phyloP scores from a whole-genome alignment of 2,888 invertebrate species.

The Tryphoninae sp. region DNA sequence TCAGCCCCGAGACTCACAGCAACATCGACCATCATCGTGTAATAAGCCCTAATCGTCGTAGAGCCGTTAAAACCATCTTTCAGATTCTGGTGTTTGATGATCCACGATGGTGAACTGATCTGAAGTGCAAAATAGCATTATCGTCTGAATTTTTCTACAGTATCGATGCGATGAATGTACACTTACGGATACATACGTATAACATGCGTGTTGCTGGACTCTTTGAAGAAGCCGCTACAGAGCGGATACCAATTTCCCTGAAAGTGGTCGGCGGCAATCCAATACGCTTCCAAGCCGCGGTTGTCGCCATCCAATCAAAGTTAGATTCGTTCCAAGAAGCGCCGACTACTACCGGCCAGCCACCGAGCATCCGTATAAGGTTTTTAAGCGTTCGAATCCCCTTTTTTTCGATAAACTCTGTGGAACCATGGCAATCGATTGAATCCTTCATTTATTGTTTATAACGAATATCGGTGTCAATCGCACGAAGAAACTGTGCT shows the following conservation, averaged over 20 bases:
- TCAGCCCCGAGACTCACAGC: constrained; percentile 23
- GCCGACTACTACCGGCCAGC: constrained; percentile 95
- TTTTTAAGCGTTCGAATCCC: constrained; percentile 88
- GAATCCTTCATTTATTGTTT: background rate
- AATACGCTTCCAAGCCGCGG: constrained; percentile 89
- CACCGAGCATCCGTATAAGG: constrained; percentile 90
- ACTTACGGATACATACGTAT: constrained; percentile 85
- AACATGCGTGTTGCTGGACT: constrained; percentile 92
- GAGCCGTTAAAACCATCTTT: too few relatives aligned
- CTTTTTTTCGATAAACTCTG: constrained; percentile 90
- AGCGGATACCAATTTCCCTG: constrained; percentile 93
- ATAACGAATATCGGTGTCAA: background rate
- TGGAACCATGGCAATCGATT: background rate
- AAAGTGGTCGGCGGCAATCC: constrained; percentile 95
- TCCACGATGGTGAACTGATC: constrained; percentile 94
- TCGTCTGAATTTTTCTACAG: too few relatives aligned
- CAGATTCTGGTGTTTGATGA: constrained; percentile 85
- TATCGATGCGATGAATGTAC: too few relatives aligned
- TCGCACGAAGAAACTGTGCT: constrained; percentile 78
- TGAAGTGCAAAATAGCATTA: constrained; percentile 77
- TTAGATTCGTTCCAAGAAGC: constrained; percentile 86
- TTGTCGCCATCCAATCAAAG: constrained; percentile 92
- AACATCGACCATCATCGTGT: background rate
- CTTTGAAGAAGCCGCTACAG: constrained; percentile 93
- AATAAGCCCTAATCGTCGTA: background rate